Base-by-base conservation (phyloP, 2,113 vertebrate genomes). In the Pachypanchax playfairii region DNA sequence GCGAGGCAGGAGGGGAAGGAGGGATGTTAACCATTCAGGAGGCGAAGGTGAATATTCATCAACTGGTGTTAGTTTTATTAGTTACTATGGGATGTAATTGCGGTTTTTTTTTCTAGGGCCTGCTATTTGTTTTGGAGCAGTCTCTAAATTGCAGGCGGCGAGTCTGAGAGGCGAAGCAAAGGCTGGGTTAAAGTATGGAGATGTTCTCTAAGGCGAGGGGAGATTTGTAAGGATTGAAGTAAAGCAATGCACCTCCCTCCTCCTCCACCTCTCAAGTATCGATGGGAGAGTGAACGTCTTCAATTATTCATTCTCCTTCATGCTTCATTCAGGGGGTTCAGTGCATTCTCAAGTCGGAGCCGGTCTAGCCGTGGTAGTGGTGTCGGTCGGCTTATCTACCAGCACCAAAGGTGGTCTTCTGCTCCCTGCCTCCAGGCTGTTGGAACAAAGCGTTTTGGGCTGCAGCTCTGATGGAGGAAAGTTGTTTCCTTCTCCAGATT, bases 301-400 rank as follows among this genome's bases (percentile, higher is more conserved):
- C 49, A 77, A 86, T 87, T 79, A 85, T 87, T 89, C 76, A 88
- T 89, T 87, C 80, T 82, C 61, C 72, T 64, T 87, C 89, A 87
- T 87, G 86, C 89, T 86, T 86, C 86, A 85, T 82, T 87, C 85
- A 81, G 63, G 71, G 33, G 78, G 20, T 80, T 82, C 69, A 60
- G 68, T 74, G 75, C 85, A 77, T 88, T 84, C 80, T 82, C 83
- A 84, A 86, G 85, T 89, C 70, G 73, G 63, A 81, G 76, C 70
- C 75, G 55, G 51, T 70, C 70, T 64, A 77, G 73, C 62, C 51
- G 31, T 54, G 74, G 73, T 60, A 62, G 65, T 51, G 82, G 82
- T 71, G 52, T 57, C 70, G n/a, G n/a, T n/a, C n/a, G n/a, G n/a
- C n/a, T n/a, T n/a, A n/a, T 83, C 65, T 80, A 76, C 62, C 68